phyloP scores from a whole-genome alignment of 2,113 vertebrate species.

The Charina bottae region DNA sequence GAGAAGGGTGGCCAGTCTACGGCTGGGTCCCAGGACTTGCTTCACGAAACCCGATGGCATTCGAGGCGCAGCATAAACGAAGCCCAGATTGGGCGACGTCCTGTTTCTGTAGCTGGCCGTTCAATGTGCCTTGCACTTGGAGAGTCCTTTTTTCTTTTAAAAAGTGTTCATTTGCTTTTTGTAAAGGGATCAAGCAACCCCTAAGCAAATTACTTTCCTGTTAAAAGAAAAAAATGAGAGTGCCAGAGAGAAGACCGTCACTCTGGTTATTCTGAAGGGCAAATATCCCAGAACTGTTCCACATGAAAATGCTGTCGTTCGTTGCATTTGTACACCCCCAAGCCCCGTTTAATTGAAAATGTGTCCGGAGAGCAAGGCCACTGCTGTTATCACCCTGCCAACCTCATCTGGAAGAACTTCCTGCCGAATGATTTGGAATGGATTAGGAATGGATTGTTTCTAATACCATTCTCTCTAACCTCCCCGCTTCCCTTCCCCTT shows the following conservation, averaged over 20 bases:
- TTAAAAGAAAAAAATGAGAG: neutral
- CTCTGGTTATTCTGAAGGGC: neutral
- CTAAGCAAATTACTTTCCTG: neutral
- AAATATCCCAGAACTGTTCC: constrained; percentile 19
- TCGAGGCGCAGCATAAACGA: neutral
- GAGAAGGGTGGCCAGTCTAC: neutral
- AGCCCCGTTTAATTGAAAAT: constrained; percentile 63
- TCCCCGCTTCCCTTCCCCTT: constrained; percentile 55
- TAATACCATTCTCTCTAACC: constrained; percentile 13
- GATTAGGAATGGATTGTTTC: constrained; percentile 52
- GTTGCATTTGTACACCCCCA: constrained; percentile 24
- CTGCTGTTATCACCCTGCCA: constrained; percentile 46
- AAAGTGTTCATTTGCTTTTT: neutral
- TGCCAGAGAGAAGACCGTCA: neutral
- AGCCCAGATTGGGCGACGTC: neutral
- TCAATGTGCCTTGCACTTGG: neutral
- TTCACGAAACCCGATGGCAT: neutral
- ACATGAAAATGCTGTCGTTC: constrained; percentile 42
- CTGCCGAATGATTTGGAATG: constrained; percentile 30
- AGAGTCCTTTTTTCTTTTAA: neutral
- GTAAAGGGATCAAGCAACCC: neutral
- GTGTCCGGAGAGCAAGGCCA: constrained; percentile 54
- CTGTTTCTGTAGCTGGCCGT: neutral
- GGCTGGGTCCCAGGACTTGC: neutral
- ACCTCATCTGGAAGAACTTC: constrained; percentile 42